Percentiles rank a stretch among this genome's conserved stretches.
Evolutionary conservation across 2,888 invertebrate genomes (phyloP).

Genomic region (Andrena bicolor): DNA sequence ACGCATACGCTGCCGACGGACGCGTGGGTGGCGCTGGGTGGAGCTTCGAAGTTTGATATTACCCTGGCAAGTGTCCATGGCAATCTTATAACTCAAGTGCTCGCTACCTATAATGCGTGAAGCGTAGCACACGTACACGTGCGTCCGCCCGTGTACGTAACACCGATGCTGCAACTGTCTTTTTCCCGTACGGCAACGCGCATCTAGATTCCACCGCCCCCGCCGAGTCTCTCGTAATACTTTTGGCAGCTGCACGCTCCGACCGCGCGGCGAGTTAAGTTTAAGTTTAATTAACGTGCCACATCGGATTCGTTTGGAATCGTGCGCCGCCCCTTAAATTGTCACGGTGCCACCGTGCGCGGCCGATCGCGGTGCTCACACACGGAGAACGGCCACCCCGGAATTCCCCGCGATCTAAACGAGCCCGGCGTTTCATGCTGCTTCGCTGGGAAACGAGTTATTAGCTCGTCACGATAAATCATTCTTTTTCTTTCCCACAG

Average conservation of each 20-base stretch:
- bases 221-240: slow-evolving; percentile 73
- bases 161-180: slow-evolving; percentile 12
- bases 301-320: slow-evolving; percentile 74
- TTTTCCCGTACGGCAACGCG: slow-evolving; percentile 44
- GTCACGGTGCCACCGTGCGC: slow-evolving; percentile 35
- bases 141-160: background rate
- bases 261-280: slow-evolving; percentile 73
- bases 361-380: background rate
- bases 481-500: slow-evolving; percentile 8
- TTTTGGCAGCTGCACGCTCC: slow-evolving; percentile 78
- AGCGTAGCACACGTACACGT: slow-evolving; percentile 41
- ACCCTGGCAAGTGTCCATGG: slow-evolving; percentile 82
- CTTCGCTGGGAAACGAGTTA: slow-evolving; percentile 23
- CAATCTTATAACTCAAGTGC: slow-evolving; percentile 81
- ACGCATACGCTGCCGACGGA: slow-evolving; percentile 44
- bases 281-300: slow-evolving; percentile 83
- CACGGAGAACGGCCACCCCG: slow-evolving; percentile 9
- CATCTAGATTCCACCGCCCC: slow-evolving; percentile 68
- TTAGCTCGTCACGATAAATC: slow-evolving; percentile 44
- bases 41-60: slow-evolving; percentile 81
- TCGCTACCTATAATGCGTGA: slow-evolving; percentile 74
- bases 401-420: slow-evolving; percentile 27
- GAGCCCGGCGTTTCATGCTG: slow-evolving; percentile 8
- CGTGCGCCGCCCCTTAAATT: slow-evolving; percentile 46
- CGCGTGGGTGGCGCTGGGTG: slow-evolving; percentile 52